Percentiles rank a stretch among this genome's conserved stretches.
phyloP scores from a whole-genome alignment of 2,113 vertebrate genomes.

The Eublepharis macularius region DNA sequence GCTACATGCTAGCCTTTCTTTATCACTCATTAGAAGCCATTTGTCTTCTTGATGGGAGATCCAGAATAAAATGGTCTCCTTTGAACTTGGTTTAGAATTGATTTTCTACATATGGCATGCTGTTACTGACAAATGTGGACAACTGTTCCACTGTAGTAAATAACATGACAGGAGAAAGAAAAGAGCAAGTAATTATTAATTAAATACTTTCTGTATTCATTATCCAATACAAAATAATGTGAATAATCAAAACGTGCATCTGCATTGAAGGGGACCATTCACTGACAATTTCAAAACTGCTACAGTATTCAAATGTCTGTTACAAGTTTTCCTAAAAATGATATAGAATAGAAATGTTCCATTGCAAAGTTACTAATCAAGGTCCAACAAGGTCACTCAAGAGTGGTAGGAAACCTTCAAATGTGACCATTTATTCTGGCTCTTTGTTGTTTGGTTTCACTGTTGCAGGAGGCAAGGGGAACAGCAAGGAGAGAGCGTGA shows the following conservation, averaged over 20 bases:
- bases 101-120: conserved; percentile 73
- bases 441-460: too few relatives aligned
- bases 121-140: conserved; percentile 71
- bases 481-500: too few relatives aligned
- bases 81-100: conserved; percentile 81
- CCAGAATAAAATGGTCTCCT: conserved; percentile 61
- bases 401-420: too few relatives aligned
- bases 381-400: too few relatives aligned
- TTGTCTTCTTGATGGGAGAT: conserved; percentile 69
- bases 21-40: conserved; percentile 75
- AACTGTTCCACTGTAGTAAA: conserved; percentile 61
- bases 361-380: neutral
- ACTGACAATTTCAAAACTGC: neutral
- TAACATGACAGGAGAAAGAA: conserved; percentile 36
- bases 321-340: neutral
- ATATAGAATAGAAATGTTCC: neutral
- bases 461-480: too few relatives aligned
- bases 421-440: too few relatives aligned
- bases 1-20: conserved; percentile 67
- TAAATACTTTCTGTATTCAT: neutral
- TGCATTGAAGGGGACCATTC: neutral
- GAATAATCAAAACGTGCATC: too few relatives aligned
- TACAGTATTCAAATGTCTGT: neutral
- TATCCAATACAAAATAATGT: neutral
- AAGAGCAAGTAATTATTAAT: conserved; percentile 6